Evolutionary conservation across 2,888 invertebrate genomes (phyloP), one percentile per base, ranked within the genome.

Genomic region (Polydrusus tereticollis): DNA sequence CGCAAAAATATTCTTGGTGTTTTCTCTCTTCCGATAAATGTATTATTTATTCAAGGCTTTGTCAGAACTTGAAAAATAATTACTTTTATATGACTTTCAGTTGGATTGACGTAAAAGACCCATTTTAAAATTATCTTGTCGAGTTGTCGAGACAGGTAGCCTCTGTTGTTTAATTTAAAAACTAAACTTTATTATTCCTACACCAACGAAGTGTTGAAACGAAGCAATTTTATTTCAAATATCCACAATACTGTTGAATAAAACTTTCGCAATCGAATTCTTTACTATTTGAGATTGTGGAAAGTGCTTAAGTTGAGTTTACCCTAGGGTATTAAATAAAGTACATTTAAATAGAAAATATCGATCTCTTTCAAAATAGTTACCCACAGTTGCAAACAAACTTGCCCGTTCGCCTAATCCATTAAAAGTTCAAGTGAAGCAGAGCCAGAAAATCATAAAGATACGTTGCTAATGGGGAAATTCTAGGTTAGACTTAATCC

Each of bases 401-500:
- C 18, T 58, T 18, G 26, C 20, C n/a, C 43, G 50, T 16, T 64
- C 64, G 52, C 47, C 20, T 58, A 63, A 69, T 70, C 63, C 64
- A 70, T 70, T 70, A 70, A 70, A 70, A 70, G 58, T 64, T 69
- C 23, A 47, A 57, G 62, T 58, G 43, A 70, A 70, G 57, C 59
- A 23, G 47, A 47, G 50, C 38, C 57, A 18, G 59, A 50, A 47
- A 59, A 67, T 67, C 67, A 59, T 58, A 67, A 57, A 57, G 38
- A 50, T 33, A 57, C 64, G 64, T 57, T 29, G 47, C 71, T 64
- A 62, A 64, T 66, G 66, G 58, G 36, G 47, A 55, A 66, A 66
- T 66, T 71, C 45, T 59, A 58, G 55, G 66, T 66, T 60, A 43
- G 50, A 71, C 59, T 65, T 71, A 57, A 47, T 47, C 29, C 69